Evolutionary conservation across 64 coral and sea anemone genomes (phyloP), one percentile per base, ranked within the genome.

Genomic region (Dendrophyllia cribrosa): DNA sequence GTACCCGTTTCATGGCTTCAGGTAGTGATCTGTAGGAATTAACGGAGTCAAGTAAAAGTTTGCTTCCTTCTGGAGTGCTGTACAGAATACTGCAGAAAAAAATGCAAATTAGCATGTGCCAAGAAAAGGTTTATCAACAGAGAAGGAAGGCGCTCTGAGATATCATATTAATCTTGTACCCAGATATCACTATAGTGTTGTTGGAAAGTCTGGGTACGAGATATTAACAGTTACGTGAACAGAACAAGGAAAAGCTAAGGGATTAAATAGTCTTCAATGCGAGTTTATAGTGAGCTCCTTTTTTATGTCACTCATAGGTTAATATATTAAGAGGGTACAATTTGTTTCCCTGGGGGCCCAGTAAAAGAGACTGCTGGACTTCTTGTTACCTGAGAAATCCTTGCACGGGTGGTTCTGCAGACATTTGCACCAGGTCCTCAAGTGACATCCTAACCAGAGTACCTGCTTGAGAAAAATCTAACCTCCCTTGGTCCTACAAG

Each of bases 341-440:
- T 34, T 34, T 34, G 34, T 34, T 34, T 34, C 34, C 0, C 34
- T 34, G 34, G 2, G 34, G n/a, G 59, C 23, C 34, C 11, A 47
- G 16, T n/a, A 25, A 53, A 24, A 56, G n/a, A 34, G 9, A 63
- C 58, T 34, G 34, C n/a, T 4, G 53, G 53, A 9, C 9, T 3
- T 12, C 14, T 64, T 11, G 3, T 76, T 87, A 95, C 94, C 82
- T 91, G 16, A 95, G 45, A 48, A 95, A 63, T 58, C 65, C 90
- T 16, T 82, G 74, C 11, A 95, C 75, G 7, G 94, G 94, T 46
- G 75, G 88, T 22, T 95, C 94, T 9, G 71, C 12, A 58, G 70
- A 6, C 61, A 95, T 89, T 24, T 46, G 58, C 17, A 95, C 50
- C n/a, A 95, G 25, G 46, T 91, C 79, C 11, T 87, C 75, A 7